These are phyloP conservation scores for Brevimyrus niger DNA, from an alignment of 2,113 vertebrate genomes.

Conservation along the genomic window DNA sequence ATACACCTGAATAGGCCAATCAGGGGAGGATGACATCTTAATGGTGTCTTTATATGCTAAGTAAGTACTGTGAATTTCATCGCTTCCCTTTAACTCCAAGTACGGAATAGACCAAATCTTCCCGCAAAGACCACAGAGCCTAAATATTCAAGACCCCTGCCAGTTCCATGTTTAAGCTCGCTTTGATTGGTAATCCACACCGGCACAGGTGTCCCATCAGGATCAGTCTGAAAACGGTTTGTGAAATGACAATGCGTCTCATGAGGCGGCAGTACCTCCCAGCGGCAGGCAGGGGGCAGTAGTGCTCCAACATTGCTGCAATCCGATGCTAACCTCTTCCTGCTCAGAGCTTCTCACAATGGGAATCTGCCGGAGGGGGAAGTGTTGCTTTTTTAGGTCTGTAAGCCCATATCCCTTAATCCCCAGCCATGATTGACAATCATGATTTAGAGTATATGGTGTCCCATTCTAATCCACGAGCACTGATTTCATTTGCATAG, in stretches of 20 bases:
- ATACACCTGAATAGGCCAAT: not conserved
- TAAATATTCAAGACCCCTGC: not conserved
- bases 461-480: constrained; percentile 96
- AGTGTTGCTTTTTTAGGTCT: constrained; percentile 99
- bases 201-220: not conserved
- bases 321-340: constrained; percentile 65
- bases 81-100: not conserved
- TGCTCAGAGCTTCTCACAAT: constrained; percentile 65
- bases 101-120: not conserved
- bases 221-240: constrained; percentile 8
- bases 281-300: constrained; percentile 77
- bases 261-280: constrained; percentile 34
- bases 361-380: constrained; percentile 76
- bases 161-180: not conserved
- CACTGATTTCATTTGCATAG: constrained; percentile 99
- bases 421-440: constrained; percentile 99
- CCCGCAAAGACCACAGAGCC: not conserved
- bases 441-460: constrained; percentile 99
- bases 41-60: not conserved
- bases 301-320: constrained; percentile 78
- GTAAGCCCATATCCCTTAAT: constrained; percentile 99
- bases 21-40: not conserved
- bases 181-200: not conserved
- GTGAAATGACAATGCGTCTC: constrained; percentile 14
- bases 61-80: not conserved